Evolutionary conservation across 2,888 invertebrate species (phyloP), one percentile per base, ranked within the genome.

Genomic region (Caradrina clavipalpis): DNA sequence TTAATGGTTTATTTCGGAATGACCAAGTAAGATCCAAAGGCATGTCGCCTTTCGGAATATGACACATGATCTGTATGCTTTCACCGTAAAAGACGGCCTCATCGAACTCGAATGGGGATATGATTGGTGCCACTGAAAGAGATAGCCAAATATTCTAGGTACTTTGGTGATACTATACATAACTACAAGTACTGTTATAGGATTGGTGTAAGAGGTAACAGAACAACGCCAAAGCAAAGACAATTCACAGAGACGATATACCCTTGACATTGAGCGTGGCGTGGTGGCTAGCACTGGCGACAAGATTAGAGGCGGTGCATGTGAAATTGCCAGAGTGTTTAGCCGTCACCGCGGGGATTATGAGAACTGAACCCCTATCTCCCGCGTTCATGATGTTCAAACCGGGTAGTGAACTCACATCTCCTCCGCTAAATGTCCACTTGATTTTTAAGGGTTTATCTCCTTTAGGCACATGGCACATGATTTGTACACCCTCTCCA

Each of bases 401-500:
- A 89, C 97, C 97, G 86, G 96, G 91, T 85, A 96, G 94, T 69
- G 95, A 92, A 94, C 95, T 94, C 95, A 95, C 94, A 85, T 96
- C 96, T 94, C 95, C 95, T 87, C 96, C 94, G 95, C 98, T 97
- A 93, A 98, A 97, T 83, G 96, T 96, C 98, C 98, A 98, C 69
- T 96, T 96, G 89, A 98, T 97, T 84, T 96, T 97, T 83, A 98
- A 96, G 66, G 98, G 98, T 81, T 96, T 96, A 89, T 98, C 97
- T 71, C 98, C 97, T 91, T 97, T 97, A 51, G 96, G 94, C 64
- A 97, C 96, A 75, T 96, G 96, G 90, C 97, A 97, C 92, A 91
- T 96, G 72, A 95, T 92, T 93, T 96, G 96, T 76, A 97, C 94
- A 80, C 96, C 96, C 88, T 96, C 97, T 90, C 97, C 96, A 83